These are phyloP conservation scores for Ptychodera flava DNA, from an alignment of 35 echinoderm and acorn worm genomes.

Conservation along the genomic window DNA sequence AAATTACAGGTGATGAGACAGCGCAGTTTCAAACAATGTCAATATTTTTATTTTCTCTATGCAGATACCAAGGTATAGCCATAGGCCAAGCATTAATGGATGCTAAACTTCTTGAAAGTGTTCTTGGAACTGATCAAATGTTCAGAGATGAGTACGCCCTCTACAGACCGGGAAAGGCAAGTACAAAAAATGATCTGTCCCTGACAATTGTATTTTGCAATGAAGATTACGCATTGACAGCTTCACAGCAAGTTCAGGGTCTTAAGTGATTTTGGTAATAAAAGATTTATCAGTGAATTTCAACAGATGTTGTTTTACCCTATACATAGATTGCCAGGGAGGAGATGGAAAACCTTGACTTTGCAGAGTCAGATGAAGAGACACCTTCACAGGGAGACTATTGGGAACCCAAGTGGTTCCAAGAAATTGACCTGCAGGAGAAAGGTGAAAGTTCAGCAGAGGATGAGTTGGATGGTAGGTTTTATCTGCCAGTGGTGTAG, in stretches of 20 bases:
- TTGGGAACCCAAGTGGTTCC: constrained; percentile 81
- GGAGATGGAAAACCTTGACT: not conserved
- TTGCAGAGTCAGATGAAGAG: constrained; percentile 26
- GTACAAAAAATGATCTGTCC: no score
- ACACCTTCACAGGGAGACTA: constrained; percentile 24
- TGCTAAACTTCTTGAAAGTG: constrained; percentile 78
- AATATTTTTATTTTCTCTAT: no score
- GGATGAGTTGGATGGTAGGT: not conserved
- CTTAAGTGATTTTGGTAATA: no score
- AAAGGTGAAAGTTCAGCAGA: not conserved
- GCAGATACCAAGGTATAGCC: constrained; percentile 75
- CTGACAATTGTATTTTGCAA: no score
- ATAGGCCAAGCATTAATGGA: constrained; percentile 84
- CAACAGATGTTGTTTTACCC: no score
- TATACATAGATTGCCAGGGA: not conserved
- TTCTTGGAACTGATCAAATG: constrained; percentile 34
- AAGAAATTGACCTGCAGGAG: constrained; percentile 64
- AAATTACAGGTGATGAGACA: no score
- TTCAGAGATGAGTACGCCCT: constrained; percentile 76
- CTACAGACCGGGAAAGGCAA: constrained; percentile 65
- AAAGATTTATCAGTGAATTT: no score
- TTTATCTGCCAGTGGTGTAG: no score
- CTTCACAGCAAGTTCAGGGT: no score
- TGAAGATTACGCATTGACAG: no score
- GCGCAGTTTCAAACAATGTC: no score